Evolutionary conservation across 2,797 vertebrate species (phyloP), one percentile per base, ranked within the genome.

Genomic region (Stomatorhinus walkeri): DNA sequence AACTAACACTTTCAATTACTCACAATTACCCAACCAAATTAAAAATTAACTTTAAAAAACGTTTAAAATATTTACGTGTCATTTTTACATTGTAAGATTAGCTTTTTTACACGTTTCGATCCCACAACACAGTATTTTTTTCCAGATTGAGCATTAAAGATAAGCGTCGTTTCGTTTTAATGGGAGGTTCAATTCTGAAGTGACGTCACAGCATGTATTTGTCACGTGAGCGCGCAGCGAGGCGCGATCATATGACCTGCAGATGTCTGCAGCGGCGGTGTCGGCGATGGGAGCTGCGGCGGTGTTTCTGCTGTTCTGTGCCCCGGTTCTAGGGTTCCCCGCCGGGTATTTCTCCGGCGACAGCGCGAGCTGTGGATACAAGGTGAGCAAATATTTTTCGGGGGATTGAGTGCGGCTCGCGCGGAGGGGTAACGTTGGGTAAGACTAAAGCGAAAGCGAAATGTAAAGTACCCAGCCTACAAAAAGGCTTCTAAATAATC

Each of bases 171-270:
- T 68, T 68, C 61, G 24, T 22, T 61, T 56, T 59, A 59, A 59
- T 3, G 22, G 56, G 2, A 59, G 14, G 19, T 59, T 56, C 2
- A 8, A 22, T 10, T 61, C n/a, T 10, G n/a, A 61, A 24, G 8
- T 61, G 59, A 61, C 59, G 22, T 61, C 22, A 61, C 8, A 24
- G 64, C 64, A 6, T 36, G 0, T 22, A 12, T 36, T 4, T 36
- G 72, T 87, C 89, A 89, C 43, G 36, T 88, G 89, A 89, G 4
- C 61, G 12, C 16, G 12, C 43, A 32, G 64, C 19, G 9, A 6
- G 81, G 5, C 88, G 0, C 5, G 1, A 90, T 95, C 94, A 95
- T 14, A 81, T 95, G 95, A 94, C 24, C n/a, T 0, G 9, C 16
- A 0, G 1, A 6, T 92, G 12, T 87, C 54, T 90, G 93, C 90